A percentile compares a stretch with the other conserved stretches of the same genome.
Evolutionary conservation across 2,113 vertebrate genomes (phyloP).

Genomic region (Chionomys nivalis): DNA sequence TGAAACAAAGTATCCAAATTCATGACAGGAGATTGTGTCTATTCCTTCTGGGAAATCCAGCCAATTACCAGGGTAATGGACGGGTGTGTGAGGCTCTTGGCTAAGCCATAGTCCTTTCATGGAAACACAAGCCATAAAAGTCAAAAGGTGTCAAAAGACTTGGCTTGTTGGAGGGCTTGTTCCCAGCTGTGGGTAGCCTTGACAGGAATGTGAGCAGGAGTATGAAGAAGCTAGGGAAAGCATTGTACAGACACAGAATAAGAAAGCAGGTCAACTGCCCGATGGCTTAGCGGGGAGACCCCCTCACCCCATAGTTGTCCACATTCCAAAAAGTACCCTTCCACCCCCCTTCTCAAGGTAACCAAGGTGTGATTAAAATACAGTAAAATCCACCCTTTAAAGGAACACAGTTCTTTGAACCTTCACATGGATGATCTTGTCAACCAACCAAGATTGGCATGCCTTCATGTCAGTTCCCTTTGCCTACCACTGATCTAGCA

Average conservation of each 20-base stretch:
- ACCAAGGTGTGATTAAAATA: background rate
- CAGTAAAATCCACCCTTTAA: background rate
- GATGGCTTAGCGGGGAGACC: background rate
- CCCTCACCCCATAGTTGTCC: background rate
- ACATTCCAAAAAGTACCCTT: too few relatives aligned
- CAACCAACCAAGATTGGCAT: background rate
- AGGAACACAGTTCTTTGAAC: background rate
- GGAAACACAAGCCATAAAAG: slow-evolving; percentile 60
- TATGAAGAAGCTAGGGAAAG: background rate
- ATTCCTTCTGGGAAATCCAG: background rate
- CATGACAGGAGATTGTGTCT: background rate
- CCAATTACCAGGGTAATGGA: background rate
- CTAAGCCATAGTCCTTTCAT: slow-evolving; percentile 49
- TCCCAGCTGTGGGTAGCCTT: background rate
- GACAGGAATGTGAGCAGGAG: background rate
- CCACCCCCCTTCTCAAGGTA: background rate
- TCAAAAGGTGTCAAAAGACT: slow-evolving; percentile 34
- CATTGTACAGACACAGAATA: background rate
- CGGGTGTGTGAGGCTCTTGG: background rate
- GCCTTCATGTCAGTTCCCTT: background rate
- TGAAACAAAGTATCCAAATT: background rate
- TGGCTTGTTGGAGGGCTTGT: slow-evolving; percentile 9
- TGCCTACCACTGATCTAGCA: background rate
- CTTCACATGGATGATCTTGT: background rate
- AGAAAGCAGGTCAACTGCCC: background rate